Base-by-base conservation (phyloP, 2,888 invertebrate species). In the Leptinotarsa rubiginosa region DNA sequence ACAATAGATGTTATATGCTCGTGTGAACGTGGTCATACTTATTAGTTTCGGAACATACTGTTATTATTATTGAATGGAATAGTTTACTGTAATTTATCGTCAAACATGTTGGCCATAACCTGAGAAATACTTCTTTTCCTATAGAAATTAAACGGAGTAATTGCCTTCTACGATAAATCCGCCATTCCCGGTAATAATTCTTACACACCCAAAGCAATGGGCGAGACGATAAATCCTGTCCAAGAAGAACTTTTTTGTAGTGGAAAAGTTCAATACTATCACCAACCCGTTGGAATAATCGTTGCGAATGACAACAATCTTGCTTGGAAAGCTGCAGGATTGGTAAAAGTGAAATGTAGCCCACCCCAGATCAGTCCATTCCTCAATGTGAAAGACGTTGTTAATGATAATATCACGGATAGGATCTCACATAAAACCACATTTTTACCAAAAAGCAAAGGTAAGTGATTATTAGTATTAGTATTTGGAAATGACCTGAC, bases 261-360 rank as follows among this genome's bases (percentile, higher is more conserved):
- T 76, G 90, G 89, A 18, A 85, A 87, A 31, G 89, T 94, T 0
- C 84, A 87, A 16, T 95, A 91, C 84, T 91, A 92, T 76, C 92
- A 94, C 0, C 96, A 96, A 83, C 92, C 95, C 0, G 83, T 95
- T 4, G 96, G 94, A 0, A 83, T 96, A 1, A 89, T 96, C 7
- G 91, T 93, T 0, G 96, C 96, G 0, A 90, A 88, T 13, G 90
- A 89, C 1, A 90, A 90, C 41, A 88, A 88, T 0, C 80, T 91
- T 22, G 94, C 94, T 0, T 89, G 91, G 75, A 86, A 88, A 74
- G 93, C 92, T 0, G 90, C 91, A 0, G 86, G 88, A 25, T 85
- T 91, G 64, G 92, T 93, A 0, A 88, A 90, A 83, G 88, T 93
- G 0, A 88, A 87, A 49, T 93, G 92, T 77, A 88, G 87, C 52